phyloP scores from a whole-genome alignment of 2,113 vertebrate genomes.

The Eleginops maclovinus region DNA sequence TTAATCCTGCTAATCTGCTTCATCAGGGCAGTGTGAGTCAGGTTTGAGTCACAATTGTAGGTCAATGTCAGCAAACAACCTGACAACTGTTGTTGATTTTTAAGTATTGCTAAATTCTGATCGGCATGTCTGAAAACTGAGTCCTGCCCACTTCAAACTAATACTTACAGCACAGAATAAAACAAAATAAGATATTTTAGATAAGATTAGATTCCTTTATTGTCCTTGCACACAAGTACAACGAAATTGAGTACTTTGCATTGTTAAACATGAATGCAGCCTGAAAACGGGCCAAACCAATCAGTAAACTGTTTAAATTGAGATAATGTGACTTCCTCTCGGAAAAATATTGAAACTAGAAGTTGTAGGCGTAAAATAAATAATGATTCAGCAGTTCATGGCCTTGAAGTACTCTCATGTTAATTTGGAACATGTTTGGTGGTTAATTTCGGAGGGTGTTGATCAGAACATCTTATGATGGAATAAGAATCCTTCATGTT shows the following conservation, averaged over 20 bases:
- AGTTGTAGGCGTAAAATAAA: neutral
- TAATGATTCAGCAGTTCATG: neutral
- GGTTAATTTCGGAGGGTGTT: slow-evolving; percentile 20
- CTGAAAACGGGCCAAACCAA: slow-evolving; percentile 3
- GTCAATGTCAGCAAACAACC: too few species aligned
- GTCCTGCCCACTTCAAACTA: too few species aligned
- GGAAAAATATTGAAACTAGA: slow-evolving; percentile 6
- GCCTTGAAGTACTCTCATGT: neutral
- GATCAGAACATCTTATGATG: slow-evolving; percentile 11
- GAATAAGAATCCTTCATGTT: slow-evolving; percentile 2
- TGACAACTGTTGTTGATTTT: too few species aligned
- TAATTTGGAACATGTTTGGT: slow-evolving; percentile 18
- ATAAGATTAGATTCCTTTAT: too few species aligned
- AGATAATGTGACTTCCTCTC: neutral
- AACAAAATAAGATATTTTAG: too few species aligned
- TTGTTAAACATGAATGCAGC: neutral
- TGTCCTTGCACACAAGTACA: too few species aligned
- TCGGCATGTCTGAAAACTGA: too few species aligned
- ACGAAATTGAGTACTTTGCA: too few species aligned
- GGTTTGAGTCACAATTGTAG: too few species aligned
- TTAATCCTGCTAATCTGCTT: neutral
- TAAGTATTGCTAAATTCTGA: too few species aligned
- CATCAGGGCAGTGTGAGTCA: too few species aligned
- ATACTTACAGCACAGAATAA: too few species aligned
- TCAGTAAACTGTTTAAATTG: slow-evolving; percentile 1